Evolutionary conservation across 2,888 invertebrate genomes (phyloP).

Genomic region (Cepaea hortensis): DNA sequence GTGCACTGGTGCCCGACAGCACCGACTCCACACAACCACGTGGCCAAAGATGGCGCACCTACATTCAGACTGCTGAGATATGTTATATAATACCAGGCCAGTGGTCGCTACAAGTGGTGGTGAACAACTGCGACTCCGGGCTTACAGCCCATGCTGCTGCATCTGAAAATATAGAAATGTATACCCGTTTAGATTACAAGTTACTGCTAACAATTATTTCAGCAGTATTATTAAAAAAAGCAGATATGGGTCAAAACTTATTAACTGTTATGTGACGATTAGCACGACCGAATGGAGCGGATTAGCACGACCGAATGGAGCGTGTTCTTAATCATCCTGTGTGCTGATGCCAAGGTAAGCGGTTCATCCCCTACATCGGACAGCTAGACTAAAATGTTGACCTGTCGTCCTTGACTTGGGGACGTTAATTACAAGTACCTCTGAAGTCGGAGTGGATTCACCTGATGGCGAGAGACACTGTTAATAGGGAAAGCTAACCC

Average conservation of each 20-base stretch:
- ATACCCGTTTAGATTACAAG: no score
- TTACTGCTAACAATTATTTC: background rate
- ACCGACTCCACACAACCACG: background rate
- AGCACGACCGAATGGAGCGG: background rate
- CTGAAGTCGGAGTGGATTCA: no score
- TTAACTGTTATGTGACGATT: background rate
- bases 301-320: background rate
- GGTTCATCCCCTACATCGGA: no score
- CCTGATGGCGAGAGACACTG: no score
- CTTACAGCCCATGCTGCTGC: background rate
- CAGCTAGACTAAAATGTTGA: no score
- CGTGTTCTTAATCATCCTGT: no score
- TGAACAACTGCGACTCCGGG: background rate
- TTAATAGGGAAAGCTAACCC: no score
- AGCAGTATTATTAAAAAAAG: background rate
- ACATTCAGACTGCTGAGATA: background rate
- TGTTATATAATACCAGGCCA: background rate
- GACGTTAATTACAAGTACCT: no score
- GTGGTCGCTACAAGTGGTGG: background rate
- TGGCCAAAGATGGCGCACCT: slow-evolving; percentile 8
- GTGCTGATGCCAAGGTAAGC: no score
- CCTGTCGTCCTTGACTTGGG: no score
- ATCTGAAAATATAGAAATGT: slow-evolving; percentile 5
- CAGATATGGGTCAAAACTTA: background rate
- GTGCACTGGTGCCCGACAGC: background rate